phyloP scores from a whole-genome alignment of 2,888 invertebrate species.

The Incurvaria masculella region DNA sequence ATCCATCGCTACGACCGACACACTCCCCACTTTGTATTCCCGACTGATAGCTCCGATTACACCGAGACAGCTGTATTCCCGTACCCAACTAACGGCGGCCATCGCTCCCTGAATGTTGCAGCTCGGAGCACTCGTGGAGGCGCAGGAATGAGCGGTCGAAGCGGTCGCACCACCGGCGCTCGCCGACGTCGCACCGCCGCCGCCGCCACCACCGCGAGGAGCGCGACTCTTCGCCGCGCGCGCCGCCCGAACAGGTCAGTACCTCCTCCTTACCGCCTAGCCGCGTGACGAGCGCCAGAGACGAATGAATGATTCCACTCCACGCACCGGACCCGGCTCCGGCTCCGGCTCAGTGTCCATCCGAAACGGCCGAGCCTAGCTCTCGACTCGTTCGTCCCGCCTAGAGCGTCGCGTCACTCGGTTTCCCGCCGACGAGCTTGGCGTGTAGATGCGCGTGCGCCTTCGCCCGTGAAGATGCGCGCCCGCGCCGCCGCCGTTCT shows the following conservation, averaged over 20 bases:
- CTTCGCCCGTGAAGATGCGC: conserved; percentile 54
- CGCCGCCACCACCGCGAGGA: conserved; percentile 57
- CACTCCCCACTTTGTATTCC: background rate
- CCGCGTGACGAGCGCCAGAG: conserved; percentile 23
- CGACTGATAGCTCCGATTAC: too few relatives aligned
- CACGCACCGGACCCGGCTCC: conserved; percentile 30
- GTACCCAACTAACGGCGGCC: conserved; percentile 21
- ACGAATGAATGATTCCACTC: conserved; percentile 26
- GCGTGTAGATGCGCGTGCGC: conserved; percentile 50
- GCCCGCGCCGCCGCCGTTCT: conserved; percentile 55
- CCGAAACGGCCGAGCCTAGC: conserved; percentile 26
- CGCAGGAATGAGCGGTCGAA: conserved; percentile 81
- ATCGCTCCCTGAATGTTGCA: conserved; percentile 61
- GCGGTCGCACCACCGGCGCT: conserved; percentile 80
- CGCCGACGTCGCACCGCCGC: conserved; percentile 72
- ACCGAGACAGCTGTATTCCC: background rate
- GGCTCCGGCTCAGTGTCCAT: conserved; percentile 38
- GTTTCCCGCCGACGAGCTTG: conserved; percentile 36
- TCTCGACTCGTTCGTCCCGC: background rate
- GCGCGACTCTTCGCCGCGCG: conserved; percentile 34
- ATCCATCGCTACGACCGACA: too few relatives aligned
- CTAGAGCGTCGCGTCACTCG: background rate
- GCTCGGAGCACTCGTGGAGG: conserved; percentile 75
- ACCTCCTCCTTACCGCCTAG: background rate
- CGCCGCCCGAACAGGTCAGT: conserved; percentile 52